Evolutionary conservation across 23 tunicate species (phyloP).

Genomic region (Halocynthia roretzi): DNA sequence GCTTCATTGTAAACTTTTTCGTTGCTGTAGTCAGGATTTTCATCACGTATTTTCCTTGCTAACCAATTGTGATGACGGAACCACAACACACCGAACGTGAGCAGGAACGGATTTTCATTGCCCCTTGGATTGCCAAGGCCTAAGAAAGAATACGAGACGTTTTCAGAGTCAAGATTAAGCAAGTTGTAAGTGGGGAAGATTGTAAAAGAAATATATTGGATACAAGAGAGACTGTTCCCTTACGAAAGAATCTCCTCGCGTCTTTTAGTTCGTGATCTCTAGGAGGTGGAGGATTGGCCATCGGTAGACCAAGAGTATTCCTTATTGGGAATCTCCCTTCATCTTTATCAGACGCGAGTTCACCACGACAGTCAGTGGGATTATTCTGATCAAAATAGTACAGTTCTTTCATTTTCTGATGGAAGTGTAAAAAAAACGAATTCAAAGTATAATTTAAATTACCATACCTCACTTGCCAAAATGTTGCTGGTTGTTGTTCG

Average conservation of each 20-base stretch:
- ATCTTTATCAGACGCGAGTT: slow-evolving; percentile 13
- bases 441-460: background rate
- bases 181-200: too few species aligned
- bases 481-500: slow-evolving; percentile 22
- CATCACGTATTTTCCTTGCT: slow-evolving; percentile 49
- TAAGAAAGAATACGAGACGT: slow-evolving; percentile 2
- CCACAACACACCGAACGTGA: slow-evolving; percentile 62
- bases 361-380: slow-evolving; percentile 26
- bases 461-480: slow-evolving; percentile 3
- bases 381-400: background rate
- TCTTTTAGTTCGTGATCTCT: slow-evolving; percentile 13
- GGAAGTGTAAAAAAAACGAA: too few species aligned
- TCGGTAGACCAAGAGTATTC: slow-evolving; percentile 16
- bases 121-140: slow-evolving; percentile 45
- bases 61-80: slow-evolving; percentile 86
- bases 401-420: background rate
- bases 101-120: slow-evolving; percentile 78
- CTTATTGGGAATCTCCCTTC: slow-evolving; percentile 21
- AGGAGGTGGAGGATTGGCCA: slow-evolving; percentile 29
- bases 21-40: slow-evolving; percentile 38
- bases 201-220: too few species aligned
- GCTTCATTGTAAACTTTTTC: slow-evolving; percentile 81
- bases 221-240: background rate
- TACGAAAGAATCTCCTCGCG: slow-evolving; percentile 17
- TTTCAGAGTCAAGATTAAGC: too few species aligned